Evolutionary conservation across 1,140 invertebrate species (phyloP).

Genomic region (honey bee (Apis mellifera)): DNA sequence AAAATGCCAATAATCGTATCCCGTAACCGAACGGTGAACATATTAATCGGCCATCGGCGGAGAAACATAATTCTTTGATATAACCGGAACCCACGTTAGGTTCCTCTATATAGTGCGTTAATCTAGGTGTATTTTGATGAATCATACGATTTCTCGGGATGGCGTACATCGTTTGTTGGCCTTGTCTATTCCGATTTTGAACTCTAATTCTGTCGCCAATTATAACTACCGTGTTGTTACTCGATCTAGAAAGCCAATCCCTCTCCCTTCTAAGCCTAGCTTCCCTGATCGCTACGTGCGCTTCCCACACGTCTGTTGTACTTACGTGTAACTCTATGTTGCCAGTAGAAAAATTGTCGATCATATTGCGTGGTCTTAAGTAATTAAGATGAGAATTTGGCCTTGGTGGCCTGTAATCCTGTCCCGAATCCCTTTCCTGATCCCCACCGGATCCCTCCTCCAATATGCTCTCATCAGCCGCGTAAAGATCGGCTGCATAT

Average conservation of each 20-base stretch:
- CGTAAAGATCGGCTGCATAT: constrained; percentile 41
- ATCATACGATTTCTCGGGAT: constrained; percentile 82
- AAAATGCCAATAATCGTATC: constrained; percentile 91
- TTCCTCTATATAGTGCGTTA: constrained; percentile 93
- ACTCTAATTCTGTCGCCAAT: constrained; percentile 72
- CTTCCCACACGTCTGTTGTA: constrained; percentile 86
- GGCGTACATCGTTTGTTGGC: constrained; percentile 73
- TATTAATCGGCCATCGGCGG: constrained; percentile 92
- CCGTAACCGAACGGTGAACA: constrained; percentile 94
- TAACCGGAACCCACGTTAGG: constrained; percentile 94
- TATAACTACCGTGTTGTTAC: constrained; percentile 76
- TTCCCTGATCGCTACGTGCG: constrained; percentile 85
- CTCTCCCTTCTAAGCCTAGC: constrained; percentile 83
- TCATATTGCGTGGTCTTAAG: constrained; percentile 63
- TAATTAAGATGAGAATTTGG: constrained; percentile 57
- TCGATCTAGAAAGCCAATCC: constrained; percentile 64
- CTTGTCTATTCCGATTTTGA: constrained; percentile 69
- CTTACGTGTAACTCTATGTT: constrained; percentile 79
- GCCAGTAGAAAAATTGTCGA: constrained; percentile 70
- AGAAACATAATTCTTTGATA: constrained; percentile 94
- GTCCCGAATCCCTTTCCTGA: constrained; percentile 42
- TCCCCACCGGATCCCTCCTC: constrained; percentile 46
- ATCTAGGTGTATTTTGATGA: constrained; percentile 87
- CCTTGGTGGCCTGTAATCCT: constrained; percentile 57
- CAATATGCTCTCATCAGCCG: constrained; percentile 35